Evolutionary conservation across 2,113 vertebrate genomes (phyloP), one percentile per base, ranked within the genome.

Genomic region (Sinocyclocheilus rhinocerous): DNA sequence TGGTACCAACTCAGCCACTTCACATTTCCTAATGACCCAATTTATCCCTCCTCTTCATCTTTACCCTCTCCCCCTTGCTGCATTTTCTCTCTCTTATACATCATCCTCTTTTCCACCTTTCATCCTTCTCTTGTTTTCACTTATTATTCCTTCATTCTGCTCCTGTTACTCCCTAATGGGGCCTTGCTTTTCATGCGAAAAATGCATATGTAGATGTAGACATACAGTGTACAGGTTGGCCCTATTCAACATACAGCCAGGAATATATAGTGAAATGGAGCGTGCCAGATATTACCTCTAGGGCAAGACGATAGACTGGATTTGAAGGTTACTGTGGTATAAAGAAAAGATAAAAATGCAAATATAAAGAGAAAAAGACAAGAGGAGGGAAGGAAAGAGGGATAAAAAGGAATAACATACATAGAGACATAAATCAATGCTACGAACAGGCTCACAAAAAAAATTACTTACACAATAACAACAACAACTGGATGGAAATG

Each of bases 241-340:
- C 84, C 83, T 85, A 92, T 95, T 52, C 93, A 93, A 93, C 92
- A 91, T 87, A 89, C 91, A 92, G 83, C 90, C 89, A 90, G 87
- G 91, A 93, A 93, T 92, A 93, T 93, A 92, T 86, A 26, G 18
- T 20, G 67, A 81, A 59, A 59, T 65, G 29, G 78, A 65, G 76
- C 76, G 1, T 29, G n/a, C n/a, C 86, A 79, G 50, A 82, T 84
- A 83, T 85, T 89, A 76, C 88, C 91, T 90, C 87, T 87, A 63
- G 92, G 92, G 92, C 87, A 92, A 45, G 42, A 42, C 42, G 7
- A 1, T 9, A 42, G 42, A 90, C 87, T 59, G 80, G 76, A 89
- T 88, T 67, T 92, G 90, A 94, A 93, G 92, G 92, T 93, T 91
- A 93, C 90, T 86, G 87, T 63, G 22, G 61, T 42, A 80, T 39